Evolutionary conservation across 1,140 invertebrate genomes (phyloP).

Genomic region (Limonius californicus): DNA sequence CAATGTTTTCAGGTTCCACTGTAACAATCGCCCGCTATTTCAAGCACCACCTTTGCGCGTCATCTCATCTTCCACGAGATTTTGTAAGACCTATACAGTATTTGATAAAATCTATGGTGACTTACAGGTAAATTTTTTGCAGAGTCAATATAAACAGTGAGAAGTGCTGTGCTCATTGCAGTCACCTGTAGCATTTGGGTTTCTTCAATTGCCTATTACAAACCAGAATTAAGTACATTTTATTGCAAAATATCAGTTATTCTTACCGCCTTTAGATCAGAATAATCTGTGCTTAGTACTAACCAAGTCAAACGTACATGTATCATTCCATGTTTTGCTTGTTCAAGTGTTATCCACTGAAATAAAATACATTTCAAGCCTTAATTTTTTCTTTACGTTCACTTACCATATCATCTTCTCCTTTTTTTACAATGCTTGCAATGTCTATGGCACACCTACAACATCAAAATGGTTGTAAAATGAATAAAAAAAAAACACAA

Average conservation of each 20-base stretch:
- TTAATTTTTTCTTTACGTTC: background rate
- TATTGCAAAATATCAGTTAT: background rate
- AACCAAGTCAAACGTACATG: slow-evolving; percentile 87
- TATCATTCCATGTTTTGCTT: slow-evolving; percentile 89
- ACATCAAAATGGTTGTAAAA: no score
- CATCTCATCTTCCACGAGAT: no score
- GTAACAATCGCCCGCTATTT: no score
- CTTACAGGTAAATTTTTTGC: slow-evolving; percentile 85
- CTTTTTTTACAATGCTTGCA: slow-evolving; percentile 61
- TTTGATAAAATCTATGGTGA: no score
- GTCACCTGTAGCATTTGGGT: slow-evolving; percentile 71
- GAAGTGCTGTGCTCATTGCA: slow-evolving; percentile 69
- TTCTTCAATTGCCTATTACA: slow-evolving; percentile 65
- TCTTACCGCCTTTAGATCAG: slow-evolving; percentile 72
- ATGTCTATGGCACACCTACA: slow-evolving; percentile 59
- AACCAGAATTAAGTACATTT: background rate
- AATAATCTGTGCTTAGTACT: slow-evolving; percentile 65
- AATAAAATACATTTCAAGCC: slow-evolving; percentile 35
- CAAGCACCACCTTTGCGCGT: no score
- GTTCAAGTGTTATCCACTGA: slow-evolving; percentile 89
- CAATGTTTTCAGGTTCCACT: no score
- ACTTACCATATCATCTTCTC: slow-evolving; percentile 65
- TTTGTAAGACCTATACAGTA: no score
- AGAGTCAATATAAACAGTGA: slow-evolving; percentile 85
- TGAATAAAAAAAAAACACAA: no score